A percentile compares a stretch with the other conserved stretches of the same genome.
Conservation (phyloP, 2,113 vertebrate species). For the Rhagologus leucostigma region DNA sequence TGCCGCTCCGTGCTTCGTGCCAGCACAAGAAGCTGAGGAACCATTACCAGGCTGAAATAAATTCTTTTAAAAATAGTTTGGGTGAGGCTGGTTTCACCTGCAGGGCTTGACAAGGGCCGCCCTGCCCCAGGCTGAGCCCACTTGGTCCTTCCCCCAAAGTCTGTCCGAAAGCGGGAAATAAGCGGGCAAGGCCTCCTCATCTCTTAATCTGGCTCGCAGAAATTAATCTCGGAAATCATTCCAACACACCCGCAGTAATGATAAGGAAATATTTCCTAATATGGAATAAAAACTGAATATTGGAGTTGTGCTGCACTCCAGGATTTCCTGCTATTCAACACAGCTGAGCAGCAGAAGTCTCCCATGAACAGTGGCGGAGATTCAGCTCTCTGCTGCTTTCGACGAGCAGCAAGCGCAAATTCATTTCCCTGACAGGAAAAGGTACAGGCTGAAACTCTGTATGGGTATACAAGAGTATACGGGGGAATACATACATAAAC, state of each 20-base stretch:
- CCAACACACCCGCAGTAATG: background rate
- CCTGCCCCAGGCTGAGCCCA: background rate
- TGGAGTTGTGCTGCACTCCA: slow-evolving; percentile 48
- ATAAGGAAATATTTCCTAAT: slow-evolving; percentile 66
- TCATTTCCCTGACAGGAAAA: background rate
- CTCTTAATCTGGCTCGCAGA: background rate
- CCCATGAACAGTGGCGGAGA: background rate
- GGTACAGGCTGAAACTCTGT: background rate
- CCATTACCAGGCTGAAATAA: accelerated
- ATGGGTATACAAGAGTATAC: background rate
- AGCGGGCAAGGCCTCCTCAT: accelerated
- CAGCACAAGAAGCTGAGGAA: background rate
- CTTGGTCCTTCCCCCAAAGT: background rate
- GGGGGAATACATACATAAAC: background rate
- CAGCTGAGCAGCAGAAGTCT: slow-evolving; percentile 2
- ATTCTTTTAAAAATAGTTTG: background rate
- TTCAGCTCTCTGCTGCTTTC: background rate
- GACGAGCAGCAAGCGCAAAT: background rate
- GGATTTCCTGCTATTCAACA: slow-evolving; percentile 63
- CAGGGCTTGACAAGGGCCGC: too few relatives aligned
- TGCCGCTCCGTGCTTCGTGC: background rate
- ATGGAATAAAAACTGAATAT: slow-evolving; percentile 62
- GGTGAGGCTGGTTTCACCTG: background rate
- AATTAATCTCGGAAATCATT: background rate
- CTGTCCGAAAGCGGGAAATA: accelerated